Base-by-base conservation (phyloP, 2,888 invertebrate species). In the Drosophila ezoana region DNA sequence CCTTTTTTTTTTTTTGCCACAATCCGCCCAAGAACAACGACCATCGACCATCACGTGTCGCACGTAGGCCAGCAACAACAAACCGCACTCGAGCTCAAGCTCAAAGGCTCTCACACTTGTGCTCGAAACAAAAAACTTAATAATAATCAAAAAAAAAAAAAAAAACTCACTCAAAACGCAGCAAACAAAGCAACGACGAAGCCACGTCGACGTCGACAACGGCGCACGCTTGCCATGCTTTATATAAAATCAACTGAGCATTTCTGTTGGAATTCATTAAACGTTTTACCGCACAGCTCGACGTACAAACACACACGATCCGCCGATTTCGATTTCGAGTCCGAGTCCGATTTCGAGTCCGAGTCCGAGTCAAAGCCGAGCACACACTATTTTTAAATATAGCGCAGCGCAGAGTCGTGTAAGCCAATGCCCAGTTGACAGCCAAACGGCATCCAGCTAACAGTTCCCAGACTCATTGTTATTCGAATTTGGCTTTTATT, bases 181-280 rank as follows among this genome's bases (percentile, higher is more conserved):
- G 68, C 68, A 73, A 81, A 73, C 80, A 81, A 81, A 79, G 72
- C 82, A 47, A 66, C 83, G 61, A 67, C 77, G 72, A n/a, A n/a
- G 47, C 72, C 52, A 72, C 68, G 68, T 60, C 63, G 73, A 71
- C 73, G 60, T 64, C 75, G 58, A 56, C 66, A 38, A 35, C 67
- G 62, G 61, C 72, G 78, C 66, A 64, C 41, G 72, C 79, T 76
- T 75, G 81, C 70, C 79, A 71, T 84, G 86, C 82, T 89, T 89
- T 81, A 89, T 90, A 90, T 90, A 90, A 90, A 90, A 90, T 79
- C 87, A 90, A 89, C 89, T 86, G 84, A 88, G 78, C 86, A 83
- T 85, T 86, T 82, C 88, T 80, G 88, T 79, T 90, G 85, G 86
- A 90, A 90, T 81, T 89, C 90, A 90, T 90, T 90, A 90, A 88